Evolutionary conservation across 1,140 invertebrate genomes (phyloP).

Genomic region (Megalopta genalis): DNA sequence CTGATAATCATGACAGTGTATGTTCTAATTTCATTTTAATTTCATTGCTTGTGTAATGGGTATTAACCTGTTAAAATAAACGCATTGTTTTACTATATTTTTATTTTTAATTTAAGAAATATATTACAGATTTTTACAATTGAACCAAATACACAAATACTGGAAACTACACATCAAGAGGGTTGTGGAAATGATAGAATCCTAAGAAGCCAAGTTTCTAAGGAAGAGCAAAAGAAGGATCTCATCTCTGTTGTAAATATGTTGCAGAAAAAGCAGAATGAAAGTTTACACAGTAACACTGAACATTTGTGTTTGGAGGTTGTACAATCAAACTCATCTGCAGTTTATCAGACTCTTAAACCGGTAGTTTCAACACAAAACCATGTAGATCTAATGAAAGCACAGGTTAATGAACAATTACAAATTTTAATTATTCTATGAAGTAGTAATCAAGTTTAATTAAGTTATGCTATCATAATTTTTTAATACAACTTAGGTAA

Average conservation of each 20-base stretch:
- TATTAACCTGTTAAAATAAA: no score
- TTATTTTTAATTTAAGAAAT: not conserved
- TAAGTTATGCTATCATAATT: not conserved
- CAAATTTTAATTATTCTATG: not conserved
- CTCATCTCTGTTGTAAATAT: slow-evolving; percentile 81
- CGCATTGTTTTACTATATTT: no score
- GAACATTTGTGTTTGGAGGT: slow-evolving; percentile 76
- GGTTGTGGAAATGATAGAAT: slow-evolving; percentile 75
- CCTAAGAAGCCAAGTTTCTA: slow-evolving; percentile 59
- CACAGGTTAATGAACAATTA: slow-evolving; percentile 71
- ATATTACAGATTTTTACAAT: slow-evolving; percentile 8
- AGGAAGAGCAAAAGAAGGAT: slow-evolving; percentile 81
- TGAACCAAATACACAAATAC: slow-evolving; percentile 20
- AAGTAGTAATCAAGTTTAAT: not conserved
- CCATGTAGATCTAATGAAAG: slow-evolving; percentile 75
- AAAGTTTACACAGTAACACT: slow-evolving; percentile 58
- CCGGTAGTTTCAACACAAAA: slow-evolving; percentile 57
- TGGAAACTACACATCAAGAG: slow-evolving; percentile 24
- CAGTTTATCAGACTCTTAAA: slow-evolving; percentile 79
- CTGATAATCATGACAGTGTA: slow-evolving; percentile 75
- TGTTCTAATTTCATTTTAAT: slow-evolving; percentile 66
- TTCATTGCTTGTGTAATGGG: no score
- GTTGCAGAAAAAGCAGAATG: slow-evolving; percentile 72
- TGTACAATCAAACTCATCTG: slow-evolving; percentile 78
- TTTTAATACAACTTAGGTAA: slow-evolving; percentile 77